Evolutionary conservation across 1,140 invertebrate genomes (phyloP), one percentile per base, ranked within the genome.

Genomic region (Lethrus apterus): DNA sequence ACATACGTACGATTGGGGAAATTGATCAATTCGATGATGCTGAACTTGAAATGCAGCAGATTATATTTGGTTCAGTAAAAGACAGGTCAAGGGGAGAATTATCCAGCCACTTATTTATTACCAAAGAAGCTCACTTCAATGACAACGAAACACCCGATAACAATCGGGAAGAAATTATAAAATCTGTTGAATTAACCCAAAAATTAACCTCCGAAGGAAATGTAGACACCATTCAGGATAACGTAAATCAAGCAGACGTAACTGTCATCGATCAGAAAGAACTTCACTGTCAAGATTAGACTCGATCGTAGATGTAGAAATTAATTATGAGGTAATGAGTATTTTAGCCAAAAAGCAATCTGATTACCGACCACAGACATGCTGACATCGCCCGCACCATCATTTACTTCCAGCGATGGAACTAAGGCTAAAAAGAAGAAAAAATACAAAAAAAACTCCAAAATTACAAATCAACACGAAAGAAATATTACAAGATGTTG

Each of bases 61-160:
- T 52, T 1, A 65, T 67, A 30, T 67, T 67, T 48, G 65, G 65
- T 14, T 67, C 65, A 0, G 63, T 67, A 1, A 65, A 67, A 59
- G 54, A 64, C 46, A 42, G 65, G 10, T 59, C 56, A 4, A 60
- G 48, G 29, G 40, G 40, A 10, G 29, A 29, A 29, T 17, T 17
- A 11, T 1, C 15, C 0, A 23, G 21, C 1, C 24, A 26, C 24
- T 14, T 23, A 8, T 29, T 42, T 14, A 29, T 42, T 8, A 14
- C 5, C 13, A 8, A 11, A 5, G 31, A 33, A 5, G 24, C 40
- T 11, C 5, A n/a, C n/a, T n/a, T 7, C 5, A n/a, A 26, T 7
- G 9, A 26, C 7, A 17, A 42, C 24, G 1, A 19, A 1, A 24
- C 11, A 5, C 11, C 40, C 11, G 14, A 13, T 1, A 29, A 21